These are phyloP conservation scores for Lasius platythorax DNA, from an alignment of 2,888 invertebrate species.

Conservation along the genomic window DNA sequence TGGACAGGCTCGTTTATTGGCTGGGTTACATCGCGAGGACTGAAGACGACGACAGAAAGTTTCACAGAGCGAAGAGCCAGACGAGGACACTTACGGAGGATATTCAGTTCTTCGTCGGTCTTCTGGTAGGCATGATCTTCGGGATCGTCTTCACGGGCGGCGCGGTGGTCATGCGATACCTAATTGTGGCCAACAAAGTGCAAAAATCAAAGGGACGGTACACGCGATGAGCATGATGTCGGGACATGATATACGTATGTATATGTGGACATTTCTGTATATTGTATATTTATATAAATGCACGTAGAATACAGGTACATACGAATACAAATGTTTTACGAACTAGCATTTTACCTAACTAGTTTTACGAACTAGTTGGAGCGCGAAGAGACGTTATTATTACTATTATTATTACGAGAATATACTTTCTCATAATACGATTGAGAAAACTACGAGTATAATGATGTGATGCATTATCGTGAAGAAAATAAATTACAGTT, in stretches of 20 bases:
- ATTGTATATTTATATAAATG: constrained; percentile 85
- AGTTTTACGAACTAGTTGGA: constrained; percentile 68
- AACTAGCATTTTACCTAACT: constrained; percentile 80
- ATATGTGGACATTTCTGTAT: constrained; percentile 77
- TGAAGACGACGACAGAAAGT: constrained; percentile 74
- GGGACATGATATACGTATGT: constrained; percentile 21
- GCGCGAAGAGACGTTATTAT: constrained; percentile 77
- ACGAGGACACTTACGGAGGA: constrained; percentile 79
- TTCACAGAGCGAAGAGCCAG: constrained; percentile 71
- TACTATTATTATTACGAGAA: constrained; percentile 65
- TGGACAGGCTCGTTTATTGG: constrained; percentile 82
- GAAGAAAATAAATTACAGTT: constrained; percentile 85
- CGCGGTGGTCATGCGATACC: constrained; percentile 60
- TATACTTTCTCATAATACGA: constrained; percentile 63
- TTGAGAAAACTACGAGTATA: constrained; percentile 70
- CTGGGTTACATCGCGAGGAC: constrained; percentile 80
- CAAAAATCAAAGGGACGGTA: constrained; percentile 73
- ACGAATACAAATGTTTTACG: constrained; percentile 84
- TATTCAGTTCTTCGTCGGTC: constrained; percentile 77
- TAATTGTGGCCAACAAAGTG: constrained; percentile 45
- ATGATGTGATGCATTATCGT: constrained; percentile 75
- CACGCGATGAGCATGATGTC: not conserved
- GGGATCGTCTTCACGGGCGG: constrained; percentile 58
- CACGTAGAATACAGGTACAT: constrained; percentile 84
- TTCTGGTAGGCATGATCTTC: constrained; percentile 77